phyloP scores from a whole-genome alignment of 2,888 invertebrate species.

The Cerceris ruficornis region DNA sequence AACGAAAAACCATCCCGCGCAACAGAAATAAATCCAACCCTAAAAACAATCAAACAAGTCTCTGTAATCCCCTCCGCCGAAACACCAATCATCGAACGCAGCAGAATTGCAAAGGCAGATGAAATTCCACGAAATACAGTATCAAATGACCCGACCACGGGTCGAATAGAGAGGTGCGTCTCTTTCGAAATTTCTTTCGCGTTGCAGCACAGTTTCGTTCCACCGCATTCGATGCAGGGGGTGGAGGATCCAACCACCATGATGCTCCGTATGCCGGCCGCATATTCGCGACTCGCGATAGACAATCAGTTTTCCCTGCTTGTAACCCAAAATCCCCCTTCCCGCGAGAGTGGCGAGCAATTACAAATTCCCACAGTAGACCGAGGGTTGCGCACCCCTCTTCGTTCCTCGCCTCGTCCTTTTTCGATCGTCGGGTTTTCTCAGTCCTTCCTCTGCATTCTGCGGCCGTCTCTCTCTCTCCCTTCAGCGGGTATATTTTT shows the following conservation, averaged over 20 bases:
- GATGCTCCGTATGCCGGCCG: constrained; percentile 13
- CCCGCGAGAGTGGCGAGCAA: constrained; percentile 63
- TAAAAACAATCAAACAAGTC: too few relatives aligned
- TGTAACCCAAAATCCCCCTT: constrained; percentile 27
- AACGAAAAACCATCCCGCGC: too few relatives aligned
- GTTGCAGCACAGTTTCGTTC: not conserved
- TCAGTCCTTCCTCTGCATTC: not conserved
- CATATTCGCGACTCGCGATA: constrained; percentile 3
- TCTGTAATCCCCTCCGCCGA: too few relatives aligned
- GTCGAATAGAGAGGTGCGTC: too few relatives aligned
- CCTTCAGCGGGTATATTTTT: not conserved
- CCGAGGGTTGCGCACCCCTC: constrained; percentile 43
- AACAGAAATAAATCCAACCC: too few relatives aligned
- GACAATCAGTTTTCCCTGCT: constrained; percentile 26
- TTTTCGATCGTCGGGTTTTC: not conserved
- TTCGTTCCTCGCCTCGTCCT: constrained; percentile 19
- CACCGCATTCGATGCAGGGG: not conserved
- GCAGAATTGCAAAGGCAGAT: too few relatives aligned
- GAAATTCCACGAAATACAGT: too few relatives aligned
- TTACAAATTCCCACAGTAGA: constrained; percentile 76
- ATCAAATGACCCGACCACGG: too few relatives aligned
- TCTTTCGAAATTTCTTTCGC: not conserved
- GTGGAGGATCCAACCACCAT: not conserved
- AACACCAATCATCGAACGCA: too few relatives aligned
- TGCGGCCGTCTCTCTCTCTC: not conserved